Base-by-base conservation (phyloP, 2,888 invertebrate genomes). In the Dexiosoma caninum region DNA sequence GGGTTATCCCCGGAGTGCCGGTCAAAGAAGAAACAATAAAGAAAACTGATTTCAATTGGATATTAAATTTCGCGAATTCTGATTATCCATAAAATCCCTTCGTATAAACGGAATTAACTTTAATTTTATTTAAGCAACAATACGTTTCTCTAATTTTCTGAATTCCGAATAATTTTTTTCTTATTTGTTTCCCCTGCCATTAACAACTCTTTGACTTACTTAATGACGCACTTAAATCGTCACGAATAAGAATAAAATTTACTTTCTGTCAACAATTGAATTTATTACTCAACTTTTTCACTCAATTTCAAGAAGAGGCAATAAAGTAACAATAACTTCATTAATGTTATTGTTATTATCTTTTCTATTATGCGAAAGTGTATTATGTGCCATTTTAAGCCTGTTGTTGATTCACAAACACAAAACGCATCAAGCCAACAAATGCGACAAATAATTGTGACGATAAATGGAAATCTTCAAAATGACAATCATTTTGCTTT, bases 261-360 rank as follows among this genome's bases (percentile, higher is more conserved):
- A 77, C 72, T 51, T 57, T 51, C 77, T 72, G 44, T 49, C 57
- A 69, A 81, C 76, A 81, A 81, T 81, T 81, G 72, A 67, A 77
- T 77, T 77, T 72, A 67, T 57, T 69, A 42, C 67, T 42, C 21
- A 77, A 70, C 70, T 70, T 21, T 57, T 46, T 70, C 60, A 53
- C 10, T 71, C 40, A 35, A 46, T 57, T 53, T 44, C 14, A n/a
- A 55, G 9, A 46, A 70, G 0, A 71, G n/a, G n/a, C n/a, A n/a
- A n/a, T n/a, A 30, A 62, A 53, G 66, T 49, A 37, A 35, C 21
- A 37, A 37, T n/a, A n/a, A n/a, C 23, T 37, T 66, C 51, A 66
- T 64, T 8, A 27, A 14, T 2, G 6, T 27, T 21, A 21, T 16
- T 19, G 19, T 44, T 44, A 44, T 44, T 37, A 23, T 51, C 51